Evolutionary conservation across 2,888 invertebrate genomes (phyloP), one percentile per base, ranked within the genome.

Genomic region (Mesorhabditis sp.): DNA sequence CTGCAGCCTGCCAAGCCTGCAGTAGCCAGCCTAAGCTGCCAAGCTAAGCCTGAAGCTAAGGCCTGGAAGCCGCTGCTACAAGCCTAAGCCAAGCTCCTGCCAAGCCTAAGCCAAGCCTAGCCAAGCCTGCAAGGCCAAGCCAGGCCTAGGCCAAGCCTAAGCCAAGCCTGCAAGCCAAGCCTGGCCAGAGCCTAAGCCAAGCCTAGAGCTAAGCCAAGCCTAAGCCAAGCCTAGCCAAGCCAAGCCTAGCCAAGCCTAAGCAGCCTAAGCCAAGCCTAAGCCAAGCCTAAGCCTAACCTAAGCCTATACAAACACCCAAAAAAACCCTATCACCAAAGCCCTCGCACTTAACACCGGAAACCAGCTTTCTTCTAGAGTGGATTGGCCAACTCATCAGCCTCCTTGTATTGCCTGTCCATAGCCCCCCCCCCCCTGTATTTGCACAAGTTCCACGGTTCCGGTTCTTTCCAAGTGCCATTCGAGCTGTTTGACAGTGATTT

Each of bases 201-300:
- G n/a, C n/a, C n/a, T 50, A n/a, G n/a, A n/a, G n/a, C n/a, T n/a
- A n/a, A n/a, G n/a, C 58, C n/a, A 50, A n/a, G n/a, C 58, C 58
- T 50, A 50, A n/a, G 2, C 58, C 58, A 50, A n/a, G 58, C 58
- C 58, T 50, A 50, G 58, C 58, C 58, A 50, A n/a, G 58, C 58
- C 58, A n/a, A n/a, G n/a, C 58, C 58, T 2, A 50, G 58, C 10
- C 2, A 10, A 13, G 13, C 13, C 50, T 50, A 50, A 13, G 50
- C 50, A 50, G 58, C 58, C 58, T 50, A 50, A n/a, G 58, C 58
- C 2, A 13, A n/a, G 58, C 58, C 58, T 2, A 50, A n/a, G 2
- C 58, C 58, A n/a, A 50, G n/a, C n/a, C 58, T 50, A n/a, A 50
- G n/a, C 58, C 58, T 2, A 50, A 2, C 58, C 58, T 50, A n/a